These are phyloP conservation scores for Poecile atricapillus DNA, from an alignment of 2,113 vertebrate species.

Conservation along the genomic window DNA sequence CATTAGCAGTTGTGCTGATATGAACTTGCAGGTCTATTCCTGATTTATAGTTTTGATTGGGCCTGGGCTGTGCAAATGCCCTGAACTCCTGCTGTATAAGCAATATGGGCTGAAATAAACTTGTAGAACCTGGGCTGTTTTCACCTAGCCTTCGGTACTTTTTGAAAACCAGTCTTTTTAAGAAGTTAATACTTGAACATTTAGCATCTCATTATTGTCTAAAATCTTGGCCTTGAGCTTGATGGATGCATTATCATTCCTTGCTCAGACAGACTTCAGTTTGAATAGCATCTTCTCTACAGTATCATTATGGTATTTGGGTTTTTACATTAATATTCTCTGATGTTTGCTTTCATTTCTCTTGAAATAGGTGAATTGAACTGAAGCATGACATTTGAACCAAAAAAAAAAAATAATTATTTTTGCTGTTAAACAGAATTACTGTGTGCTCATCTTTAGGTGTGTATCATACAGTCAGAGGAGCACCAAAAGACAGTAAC, in stretches of 20 bases:
- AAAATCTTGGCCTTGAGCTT: background rate
- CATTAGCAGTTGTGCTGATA: background rate
- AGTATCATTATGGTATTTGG: background rate
- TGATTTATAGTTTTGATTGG: background rate
- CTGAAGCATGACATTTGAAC: background rate
- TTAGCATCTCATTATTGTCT: background rate
- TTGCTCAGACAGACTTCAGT: background rate
- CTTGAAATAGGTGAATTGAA: background rate
- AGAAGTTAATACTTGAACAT: background rate
- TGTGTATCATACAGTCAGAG: background rate
- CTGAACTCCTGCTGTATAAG: background rate
- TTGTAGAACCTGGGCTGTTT: background rate
- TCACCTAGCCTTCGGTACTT: background rate
- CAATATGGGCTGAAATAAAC: accelerated
- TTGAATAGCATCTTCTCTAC: background rate
- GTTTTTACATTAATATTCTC: background rate
- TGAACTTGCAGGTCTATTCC: background rate
- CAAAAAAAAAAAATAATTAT: background rate
- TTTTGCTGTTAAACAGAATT: background rate
- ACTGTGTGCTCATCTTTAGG: background rate
- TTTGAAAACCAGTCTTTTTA: background rate
- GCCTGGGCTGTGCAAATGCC: background rate
- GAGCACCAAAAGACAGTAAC: background rate
- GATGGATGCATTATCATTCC: background rate
- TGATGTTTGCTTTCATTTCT: background rate